Conservation (phyloP, 2,888 invertebrate genomes). For the Phania funesta region DNA sequence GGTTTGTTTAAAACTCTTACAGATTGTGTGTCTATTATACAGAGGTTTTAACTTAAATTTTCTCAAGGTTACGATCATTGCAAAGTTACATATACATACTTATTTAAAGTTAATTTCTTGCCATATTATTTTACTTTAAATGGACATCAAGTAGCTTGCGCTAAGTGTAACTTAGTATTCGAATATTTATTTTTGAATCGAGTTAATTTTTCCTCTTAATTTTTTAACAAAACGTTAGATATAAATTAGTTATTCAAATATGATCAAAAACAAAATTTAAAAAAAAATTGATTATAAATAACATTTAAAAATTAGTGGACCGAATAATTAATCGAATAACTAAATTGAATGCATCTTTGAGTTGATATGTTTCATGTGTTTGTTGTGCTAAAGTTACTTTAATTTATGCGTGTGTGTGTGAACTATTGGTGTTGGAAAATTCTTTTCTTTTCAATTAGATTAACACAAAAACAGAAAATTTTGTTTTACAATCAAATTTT, state of each 20-base stretch:
- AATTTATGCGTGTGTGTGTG: background rate
- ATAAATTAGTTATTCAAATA: too few species aligned
- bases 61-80: conserved; percentile 70
- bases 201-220: background rate
- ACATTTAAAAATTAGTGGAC: background rate
- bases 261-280: background rate
- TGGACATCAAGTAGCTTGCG: background rate
- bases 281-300: background rate
- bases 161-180: background rate
- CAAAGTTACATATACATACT: too few species aligned
- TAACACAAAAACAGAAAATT: background rate
- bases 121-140: conserved; percentile 7
- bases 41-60: conserved; percentile 40
- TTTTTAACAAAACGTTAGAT: background rate
- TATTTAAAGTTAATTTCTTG: conserved; percentile 19
- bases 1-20: conserved; percentile 46
- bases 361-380: conserved; percentile 24
- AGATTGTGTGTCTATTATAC: conserved; percentile 12
- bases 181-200: background rate
- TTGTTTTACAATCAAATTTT: background rate
- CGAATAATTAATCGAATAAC: background rate
- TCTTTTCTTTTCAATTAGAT: background rate
- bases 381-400: conserved; percentile 5
- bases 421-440: background rate
- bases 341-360: background rate